Conservation (phyloP, 2,113 vertebrate species). For the Thamnaconus septentrionalis region DNA sequence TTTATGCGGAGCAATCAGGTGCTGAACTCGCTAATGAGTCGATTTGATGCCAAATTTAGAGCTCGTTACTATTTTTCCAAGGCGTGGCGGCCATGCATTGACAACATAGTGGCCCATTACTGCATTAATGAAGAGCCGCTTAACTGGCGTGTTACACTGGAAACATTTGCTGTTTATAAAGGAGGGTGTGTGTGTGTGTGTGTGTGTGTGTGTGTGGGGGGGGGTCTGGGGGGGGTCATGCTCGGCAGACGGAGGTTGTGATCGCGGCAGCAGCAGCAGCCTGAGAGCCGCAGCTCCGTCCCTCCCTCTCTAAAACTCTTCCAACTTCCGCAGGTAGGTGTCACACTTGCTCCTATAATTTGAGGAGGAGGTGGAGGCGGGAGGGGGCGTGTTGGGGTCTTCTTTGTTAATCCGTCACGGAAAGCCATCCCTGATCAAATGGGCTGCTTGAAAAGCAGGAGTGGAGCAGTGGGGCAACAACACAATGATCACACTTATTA, state of each 20-base stretch:
- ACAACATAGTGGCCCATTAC: conserved; percentile 73
- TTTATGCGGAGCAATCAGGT: conserved; percentile 96
- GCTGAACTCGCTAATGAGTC: conserved; percentile 97
- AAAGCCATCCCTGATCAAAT: conserved; percentile 69
- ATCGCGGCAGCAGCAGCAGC: too few relatives aligned
- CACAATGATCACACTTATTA: conserved; percentile 59
- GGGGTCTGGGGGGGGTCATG: neutral
- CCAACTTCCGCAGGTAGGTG: conserved; percentile 95
- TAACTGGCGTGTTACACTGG: conserved; percentile 70
- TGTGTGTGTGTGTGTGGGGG: neutral
- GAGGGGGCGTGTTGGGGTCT: conserved; percentile 25
- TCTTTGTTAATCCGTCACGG: conserved; percentile 68
- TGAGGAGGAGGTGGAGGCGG: conserved; percentile 56
- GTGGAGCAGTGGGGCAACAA: conserved; percentile 54
- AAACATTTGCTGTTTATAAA: conserved; percentile 51
- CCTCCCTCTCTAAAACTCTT: conserved; percentile 70
- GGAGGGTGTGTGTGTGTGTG: conserved; percentile 33
- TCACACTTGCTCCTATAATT: conserved; percentile 95
- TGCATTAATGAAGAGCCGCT: conserved; percentile 67
- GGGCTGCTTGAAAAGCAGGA: conserved; percentile 47
- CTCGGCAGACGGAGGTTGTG: too few relatives aligned
- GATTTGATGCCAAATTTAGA: conserved; percentile 99
- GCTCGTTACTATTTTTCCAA: conserved; percentile 86
- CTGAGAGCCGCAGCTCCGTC: too few relatives aligned
- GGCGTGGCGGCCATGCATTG: conserved; percentile 69